These are phyloP conservation scores for Acrocephalus arundinaceus DNA, from an alignment of 2,113 vertebrate genomes.

Conservation along the genomic window DNA sequence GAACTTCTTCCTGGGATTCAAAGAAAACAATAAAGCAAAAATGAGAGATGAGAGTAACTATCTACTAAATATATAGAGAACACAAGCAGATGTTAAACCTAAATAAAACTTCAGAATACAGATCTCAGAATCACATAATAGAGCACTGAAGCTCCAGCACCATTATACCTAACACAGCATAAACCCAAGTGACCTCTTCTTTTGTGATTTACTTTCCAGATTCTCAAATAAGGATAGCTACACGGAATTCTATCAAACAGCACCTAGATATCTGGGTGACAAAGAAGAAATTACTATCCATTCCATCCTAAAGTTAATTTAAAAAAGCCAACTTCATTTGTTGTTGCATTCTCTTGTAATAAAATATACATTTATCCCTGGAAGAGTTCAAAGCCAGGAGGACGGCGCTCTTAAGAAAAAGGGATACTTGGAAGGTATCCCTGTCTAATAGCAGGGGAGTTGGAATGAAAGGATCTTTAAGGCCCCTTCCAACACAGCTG, in stretches of 20 bases:
- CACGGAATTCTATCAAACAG: not conserved
- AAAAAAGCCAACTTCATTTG: not conserved
- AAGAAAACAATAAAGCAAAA: not conserved
- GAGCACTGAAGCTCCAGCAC: not conserved
- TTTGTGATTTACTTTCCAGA: not conserved
- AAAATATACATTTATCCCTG: not conserved
- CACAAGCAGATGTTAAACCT: not conserved
- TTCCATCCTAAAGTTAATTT: not conserved
- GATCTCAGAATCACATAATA: not conserved
- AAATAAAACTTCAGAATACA: not conserved
- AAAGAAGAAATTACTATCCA: not conserved
- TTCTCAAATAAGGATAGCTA: not conserved
- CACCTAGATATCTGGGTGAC: not conserved
- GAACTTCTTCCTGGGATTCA: not conserved
- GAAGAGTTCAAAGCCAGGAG: not conserved
- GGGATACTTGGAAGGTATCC: not conserved
- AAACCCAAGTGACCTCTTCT: not conserved
- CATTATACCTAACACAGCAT: not conserved
- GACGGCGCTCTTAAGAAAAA: not conserved
- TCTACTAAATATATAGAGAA: not conserved
- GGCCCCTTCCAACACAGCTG: not conserved
- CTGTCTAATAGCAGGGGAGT: not conserved
- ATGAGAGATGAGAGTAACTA: not conserved
- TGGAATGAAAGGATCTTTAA: not conserved
- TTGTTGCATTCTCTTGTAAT: not conserved